Percentiles rank a stretch among this genome's conserved stretches.
phyloP scores from a whole-genome alignment of 2,797 vertebrate species.

The Pitangus sulphuratus region DNA sequence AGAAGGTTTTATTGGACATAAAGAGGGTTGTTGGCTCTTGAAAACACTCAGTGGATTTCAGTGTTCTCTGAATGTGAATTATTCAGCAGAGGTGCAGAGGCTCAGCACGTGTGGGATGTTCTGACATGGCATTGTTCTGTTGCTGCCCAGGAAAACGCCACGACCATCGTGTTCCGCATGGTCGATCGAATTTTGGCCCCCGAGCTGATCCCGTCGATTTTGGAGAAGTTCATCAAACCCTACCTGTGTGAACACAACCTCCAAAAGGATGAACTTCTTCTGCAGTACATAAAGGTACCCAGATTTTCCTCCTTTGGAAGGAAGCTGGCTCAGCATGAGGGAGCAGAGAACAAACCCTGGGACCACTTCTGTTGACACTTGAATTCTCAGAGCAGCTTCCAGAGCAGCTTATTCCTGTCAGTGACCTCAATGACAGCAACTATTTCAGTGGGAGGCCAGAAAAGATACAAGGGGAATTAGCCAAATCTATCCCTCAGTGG shows the following conservation, averaged over 20 bases:
- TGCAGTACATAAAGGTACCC: slow-evolving; percentile 92
- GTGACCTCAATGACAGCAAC: not conserved
- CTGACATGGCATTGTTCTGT: not conserved
- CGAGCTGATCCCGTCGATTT: slow-evolving; percentile 85
- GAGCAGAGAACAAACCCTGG: not conserved
- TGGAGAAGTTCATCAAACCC: slow-evolving; percentile 86
- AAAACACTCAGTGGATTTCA: not conserved
- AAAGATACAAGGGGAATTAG: not conserved
- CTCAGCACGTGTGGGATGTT: not conserved
- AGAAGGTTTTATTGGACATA: not conserved
- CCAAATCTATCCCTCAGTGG: not conserved
- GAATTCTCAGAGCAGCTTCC: not conserved
- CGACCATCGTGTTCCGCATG: slow-evolving; percentile 92
- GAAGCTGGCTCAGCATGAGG: not conserved
- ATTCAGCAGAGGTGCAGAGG: not conserved
- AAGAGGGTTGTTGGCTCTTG: not conserved
- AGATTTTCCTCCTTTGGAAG: not conserved
- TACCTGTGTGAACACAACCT: slow-evolving; percentile 86
- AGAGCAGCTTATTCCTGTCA: not conserved
- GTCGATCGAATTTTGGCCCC: slow-evolving; percentile 92
- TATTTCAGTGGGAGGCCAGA: not conserved
- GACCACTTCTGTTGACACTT: not conserved
- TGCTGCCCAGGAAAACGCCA: slow-evolving; percentile 81
- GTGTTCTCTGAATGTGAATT: not conserved
- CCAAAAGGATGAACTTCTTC: slow-evolving; percentile 87